Percentiles rank a stretch among this genome's conserved stretches.
These are phyloP conservation scores for Drosophila nikananu DNA, from an alignment of 1,140 invertebrate genomes.

Conservation along the genomic window DNA sequence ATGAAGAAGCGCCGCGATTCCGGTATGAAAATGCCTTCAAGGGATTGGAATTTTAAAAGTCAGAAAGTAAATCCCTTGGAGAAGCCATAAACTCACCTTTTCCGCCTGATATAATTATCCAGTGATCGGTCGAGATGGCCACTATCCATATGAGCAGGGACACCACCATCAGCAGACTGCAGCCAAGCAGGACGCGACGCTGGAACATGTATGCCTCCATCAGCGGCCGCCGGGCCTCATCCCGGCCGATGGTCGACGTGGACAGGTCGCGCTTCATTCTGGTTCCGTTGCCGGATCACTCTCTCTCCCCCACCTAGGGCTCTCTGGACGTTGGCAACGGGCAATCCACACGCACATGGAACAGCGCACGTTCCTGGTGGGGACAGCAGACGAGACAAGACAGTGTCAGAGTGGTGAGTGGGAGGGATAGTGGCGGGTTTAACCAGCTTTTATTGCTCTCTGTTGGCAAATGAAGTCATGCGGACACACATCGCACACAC, in stretches of 20 bases:
- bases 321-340: constrained; percentile 68
- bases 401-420: background rate
- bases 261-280: constrained; percentile 85
- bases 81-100: constrained; percentile 55
- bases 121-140: constrained; percentile 91
- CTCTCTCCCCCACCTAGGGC: constrained; percentile 28
- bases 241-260: constrained; percentile 86
- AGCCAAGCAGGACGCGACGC: constrained; percentile 89
- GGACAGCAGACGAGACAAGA: background rate
- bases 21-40: constrained; percentile 87
- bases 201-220: constrained; percentile 89
- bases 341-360: constrained; percentile 81
- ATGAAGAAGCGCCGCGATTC: constrained; percentile 87
- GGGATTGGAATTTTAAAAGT: constrained; percentile 25
- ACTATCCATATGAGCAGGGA: constrained; percentile 90
- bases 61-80: constrained; percentile 13
- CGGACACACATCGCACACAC: constrained; percentile 26
- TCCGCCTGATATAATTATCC: constrained; percentile 89
- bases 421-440: constrained; percentile 9
- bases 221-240: constrained; percentile 86
- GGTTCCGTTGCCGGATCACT: constrained; percentile 2
- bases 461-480: constrained; percentile 46
- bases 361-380: constrained; percentile 66
- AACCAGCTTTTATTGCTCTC: constrained; percentile 29
- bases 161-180: constrained; percentile 89